Conservation (phyloP, 2,888 invertebrate species). For the Eristalis pertinax region DNA sequence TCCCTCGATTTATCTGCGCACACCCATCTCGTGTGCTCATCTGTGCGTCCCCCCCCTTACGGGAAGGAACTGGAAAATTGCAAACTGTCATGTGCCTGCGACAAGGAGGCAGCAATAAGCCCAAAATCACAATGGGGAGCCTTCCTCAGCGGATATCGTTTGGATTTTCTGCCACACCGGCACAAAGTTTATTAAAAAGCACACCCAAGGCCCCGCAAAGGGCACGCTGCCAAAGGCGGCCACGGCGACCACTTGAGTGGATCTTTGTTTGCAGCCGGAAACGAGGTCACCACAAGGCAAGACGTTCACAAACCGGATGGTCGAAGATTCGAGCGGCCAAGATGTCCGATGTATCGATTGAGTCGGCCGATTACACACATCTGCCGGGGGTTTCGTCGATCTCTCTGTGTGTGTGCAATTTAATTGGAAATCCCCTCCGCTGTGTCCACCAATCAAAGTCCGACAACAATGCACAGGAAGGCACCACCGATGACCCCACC, state of each 20-base stretch:
- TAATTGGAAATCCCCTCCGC: constrained; percentile 32
- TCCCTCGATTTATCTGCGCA: constrained; percentile 1
- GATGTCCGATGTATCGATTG: not conserved
- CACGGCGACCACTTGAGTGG: constrained; percentile 11
- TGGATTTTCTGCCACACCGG: constrained; percentile 23
- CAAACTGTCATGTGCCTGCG: constrained; percentile 56
- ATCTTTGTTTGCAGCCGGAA: constrained; percentile 41
- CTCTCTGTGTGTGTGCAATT: not conserved
- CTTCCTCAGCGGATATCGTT: constrained; percentile 12
- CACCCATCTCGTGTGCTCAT: constrained; percentile 5
- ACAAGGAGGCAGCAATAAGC: constrained; percentile 50
- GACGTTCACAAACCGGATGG: constrained; percentile 32
- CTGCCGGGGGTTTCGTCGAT: not conserved
- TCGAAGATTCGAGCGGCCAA: not conserved
- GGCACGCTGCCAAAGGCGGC: not conserved
- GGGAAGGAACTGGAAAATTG: constrained; percentile 45
- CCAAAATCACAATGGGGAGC: constrained; percentile 23
- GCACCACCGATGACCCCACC: not conserved
- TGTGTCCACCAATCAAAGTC: not conserved
- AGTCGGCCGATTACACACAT: not conserved
- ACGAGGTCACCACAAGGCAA: constrained; percentile 50
- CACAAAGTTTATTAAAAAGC: constrained; percentile 28
- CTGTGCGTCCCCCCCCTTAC: not conserved
- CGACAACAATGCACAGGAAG: constrained; percentile 5
- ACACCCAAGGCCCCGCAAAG: not conserved